A percentile compares a stretch with the other conserved stretches of the same genome.
Conservation (phyloP, 2,797 vertebrate genomes). For the Erpetoichthys calabaricus region DNA sequence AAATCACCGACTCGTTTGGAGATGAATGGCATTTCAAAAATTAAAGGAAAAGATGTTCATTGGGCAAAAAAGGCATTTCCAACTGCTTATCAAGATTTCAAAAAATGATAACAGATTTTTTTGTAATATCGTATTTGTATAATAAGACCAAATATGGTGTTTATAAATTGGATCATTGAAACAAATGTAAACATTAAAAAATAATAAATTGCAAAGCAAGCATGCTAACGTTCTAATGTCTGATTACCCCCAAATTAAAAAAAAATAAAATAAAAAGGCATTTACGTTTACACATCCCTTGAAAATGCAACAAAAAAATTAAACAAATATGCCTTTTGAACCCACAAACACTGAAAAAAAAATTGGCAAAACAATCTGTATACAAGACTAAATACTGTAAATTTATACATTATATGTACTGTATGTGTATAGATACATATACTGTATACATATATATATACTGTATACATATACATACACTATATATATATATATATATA, state of each 20-base stretch:
- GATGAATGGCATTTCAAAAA: too few species aligned
- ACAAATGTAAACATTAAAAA: slow-evolving; percentile 27
- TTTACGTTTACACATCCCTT: slow-evolving; percentile 55
- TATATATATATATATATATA: too few species aligned
- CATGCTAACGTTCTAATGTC: slow-evolving; percentile 59
- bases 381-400: neutral
- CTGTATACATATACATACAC: neutral
- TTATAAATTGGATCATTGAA: slow-evolving; percentile 20
- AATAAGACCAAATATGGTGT: slow-evolving; percentile 16
- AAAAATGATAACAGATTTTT: too few species aligned
- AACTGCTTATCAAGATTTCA: too few species aligned
- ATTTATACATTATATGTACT: neutral
- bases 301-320: slow-evolving; percentile 50
- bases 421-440: slow-evolving; percentile 19
- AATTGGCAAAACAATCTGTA: slow-evolving; percentile 30
- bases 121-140: too few species aligned
- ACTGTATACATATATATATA: slow-evolving; percentile 15
- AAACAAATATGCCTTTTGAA: slow-evolving; percentile 50
- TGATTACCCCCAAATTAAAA: slow-evolving; percentile 38
- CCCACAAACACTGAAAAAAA: slow-evolving; percentile 48
- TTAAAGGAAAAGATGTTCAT: too few species aligned
- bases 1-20: too few species aligned
- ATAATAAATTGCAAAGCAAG: slow-evolving; percentile 50
- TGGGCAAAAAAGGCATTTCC: too few species aligned
- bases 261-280: slow-evolving; percentile 44